These are phyloP conservation scores for Zelleria hepariella DNA, from an alignment of 2,888 invertebrate species.

Conservation along the genomic window DNA sequence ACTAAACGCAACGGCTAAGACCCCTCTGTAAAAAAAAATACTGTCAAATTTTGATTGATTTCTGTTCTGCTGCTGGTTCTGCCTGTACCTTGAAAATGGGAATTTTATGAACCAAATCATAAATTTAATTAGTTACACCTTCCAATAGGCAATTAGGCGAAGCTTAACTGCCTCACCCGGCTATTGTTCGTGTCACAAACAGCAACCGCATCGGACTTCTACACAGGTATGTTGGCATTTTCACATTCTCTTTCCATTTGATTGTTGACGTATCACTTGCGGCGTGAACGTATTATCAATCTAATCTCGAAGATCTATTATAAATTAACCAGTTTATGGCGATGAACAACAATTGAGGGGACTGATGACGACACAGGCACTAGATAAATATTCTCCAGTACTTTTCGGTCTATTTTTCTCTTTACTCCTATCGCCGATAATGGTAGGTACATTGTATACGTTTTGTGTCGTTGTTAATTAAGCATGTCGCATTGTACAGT, in stretches of 20 bases:
- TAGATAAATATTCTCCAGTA: too few species aligned
- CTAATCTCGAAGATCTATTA: background rate
- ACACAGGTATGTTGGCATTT: background rate
- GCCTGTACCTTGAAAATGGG: background rate
- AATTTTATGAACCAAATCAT: background rate
- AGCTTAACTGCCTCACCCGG: background rate
- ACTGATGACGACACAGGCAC: too few species aligned
- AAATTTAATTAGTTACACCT: background rate
- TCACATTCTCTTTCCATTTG: background rate
- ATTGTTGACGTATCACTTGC: background rate
- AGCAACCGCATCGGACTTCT: background rate
- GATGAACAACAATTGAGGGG: too few species aligned
- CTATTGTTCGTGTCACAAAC: background rate
- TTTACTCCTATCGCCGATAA: too few species aligned
- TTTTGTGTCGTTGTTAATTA: too few species aligned
- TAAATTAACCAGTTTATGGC: too few species aligned
- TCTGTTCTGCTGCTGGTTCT: background rate
- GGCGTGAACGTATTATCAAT: background rate
- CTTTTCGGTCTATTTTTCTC: too few species aligned
- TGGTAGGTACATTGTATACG: too few species aligned
- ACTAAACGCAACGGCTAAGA: too few species aligned
- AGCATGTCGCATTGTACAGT: too few species aligned
- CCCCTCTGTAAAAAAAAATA: background rate
- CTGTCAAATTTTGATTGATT: background rate
- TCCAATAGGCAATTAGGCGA: background rate